phyloP scores from a whole-genome alignment of 2,113 vertebrate genomes.

The Fukomys damarensis region DNA sequence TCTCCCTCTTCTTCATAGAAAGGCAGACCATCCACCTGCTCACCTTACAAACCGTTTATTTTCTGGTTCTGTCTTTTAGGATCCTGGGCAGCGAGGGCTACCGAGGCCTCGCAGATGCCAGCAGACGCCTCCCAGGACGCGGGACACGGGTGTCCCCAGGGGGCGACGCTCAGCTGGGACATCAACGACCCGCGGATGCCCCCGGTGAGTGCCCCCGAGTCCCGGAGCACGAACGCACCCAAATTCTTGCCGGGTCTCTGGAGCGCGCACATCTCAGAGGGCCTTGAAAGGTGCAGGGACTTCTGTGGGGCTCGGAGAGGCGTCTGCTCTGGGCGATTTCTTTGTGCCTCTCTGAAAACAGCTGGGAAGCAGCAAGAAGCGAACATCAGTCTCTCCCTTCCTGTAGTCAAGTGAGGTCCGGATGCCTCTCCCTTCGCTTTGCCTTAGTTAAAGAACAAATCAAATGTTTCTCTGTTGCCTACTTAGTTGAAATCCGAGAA shows the following conservation, averaged over 20 bases:
- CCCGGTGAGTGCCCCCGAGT: constrained; percentile 87
- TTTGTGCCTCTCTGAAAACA: not conserved
- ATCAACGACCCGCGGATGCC: constrained; percentile 97
- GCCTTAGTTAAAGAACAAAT: not conserved
- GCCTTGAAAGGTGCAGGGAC: not conserved
- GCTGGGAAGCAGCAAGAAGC: not conserved
- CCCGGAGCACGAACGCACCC: not conserved
- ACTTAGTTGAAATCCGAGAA: not conserved
- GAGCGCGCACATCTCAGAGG: too few relatives aligned
- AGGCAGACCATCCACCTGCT: not conserved
- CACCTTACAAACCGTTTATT: not conserved
- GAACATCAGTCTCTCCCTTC: not conserved
- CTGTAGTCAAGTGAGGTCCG: too few relatives aligned
- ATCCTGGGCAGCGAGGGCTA: not conserved
- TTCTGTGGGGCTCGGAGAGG: not conserved
- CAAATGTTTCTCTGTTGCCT: not conserved
- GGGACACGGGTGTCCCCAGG: constrained; percentile 79
- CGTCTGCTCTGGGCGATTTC: not conserved
- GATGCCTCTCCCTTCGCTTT: not conserved
- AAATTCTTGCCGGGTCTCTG: not conserved
- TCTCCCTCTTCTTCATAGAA: not conserved
- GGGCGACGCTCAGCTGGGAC: constrained; percentile 96
- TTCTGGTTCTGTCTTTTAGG: constrained; percentile 23
- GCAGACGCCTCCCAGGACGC: constrained; percentile 83
- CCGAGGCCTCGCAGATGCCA: not conserved